Conservation (phyloP, 2,797 vertebrate species). For the Hapalemur alaotrensis region DNA sequence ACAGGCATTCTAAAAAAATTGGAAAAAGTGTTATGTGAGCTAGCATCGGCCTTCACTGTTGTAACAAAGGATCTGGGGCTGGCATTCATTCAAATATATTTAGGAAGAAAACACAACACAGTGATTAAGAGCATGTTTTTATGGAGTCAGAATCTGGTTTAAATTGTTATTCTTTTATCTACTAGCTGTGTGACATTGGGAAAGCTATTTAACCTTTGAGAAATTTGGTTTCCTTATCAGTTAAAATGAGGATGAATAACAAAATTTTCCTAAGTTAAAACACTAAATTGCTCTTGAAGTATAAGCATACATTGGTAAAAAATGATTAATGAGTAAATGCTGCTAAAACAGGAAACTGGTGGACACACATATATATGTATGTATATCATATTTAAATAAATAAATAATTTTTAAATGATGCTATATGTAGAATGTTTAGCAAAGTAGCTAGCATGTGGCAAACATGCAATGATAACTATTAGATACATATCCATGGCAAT, state of each 20-base stretch:
- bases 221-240: not conserved
- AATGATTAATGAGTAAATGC: not conserved
- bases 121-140: not conserved
- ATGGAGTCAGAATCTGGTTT: not conserved
- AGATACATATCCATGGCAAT: not conserved
- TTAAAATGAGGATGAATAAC: not conserved
- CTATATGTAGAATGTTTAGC: not conserved
- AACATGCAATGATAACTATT: not conserved
- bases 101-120: not conserved
- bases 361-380: no score
- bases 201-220: not conserved
- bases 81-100: not conserved
- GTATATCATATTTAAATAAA: not conserved
- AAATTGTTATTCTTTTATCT: not conserved
- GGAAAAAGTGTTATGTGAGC: not conserved
- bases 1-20: not conserved
- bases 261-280: not conserved
- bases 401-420: not conserved
- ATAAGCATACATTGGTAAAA: not conserved
- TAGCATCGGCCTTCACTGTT: not conserved
- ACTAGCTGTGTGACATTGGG: not conserved
- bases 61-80: not conserved
- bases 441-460: not conserved
- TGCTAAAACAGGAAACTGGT: no score
- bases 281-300: not conserved